Conservation (phyloP, 1,140 invertebrate species). For the Drosophila burlai region DNA sequence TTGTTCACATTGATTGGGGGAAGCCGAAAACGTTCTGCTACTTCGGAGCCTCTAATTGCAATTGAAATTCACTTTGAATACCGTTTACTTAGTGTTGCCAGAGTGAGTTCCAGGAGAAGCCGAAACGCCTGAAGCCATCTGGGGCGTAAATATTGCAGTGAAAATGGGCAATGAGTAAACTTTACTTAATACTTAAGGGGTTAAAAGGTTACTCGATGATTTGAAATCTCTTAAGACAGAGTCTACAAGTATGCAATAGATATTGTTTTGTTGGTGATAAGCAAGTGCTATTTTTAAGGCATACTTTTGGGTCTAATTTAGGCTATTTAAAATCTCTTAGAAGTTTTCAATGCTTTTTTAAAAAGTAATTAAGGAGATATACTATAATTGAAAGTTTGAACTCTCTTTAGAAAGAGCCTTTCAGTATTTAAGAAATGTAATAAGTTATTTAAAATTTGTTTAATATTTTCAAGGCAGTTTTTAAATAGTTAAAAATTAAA, state of each 20-base stretch:
- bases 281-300: not conserved
- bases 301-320: not conserved
- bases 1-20: constrained; percentile 15
- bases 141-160: not conserved
- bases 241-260: not conserved
- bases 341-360: too few relatives aligned
- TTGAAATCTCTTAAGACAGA: not conserved
- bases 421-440: not conserved
- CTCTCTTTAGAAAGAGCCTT: too few relatives aligned
- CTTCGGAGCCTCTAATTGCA: constrained; percentile 5
- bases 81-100: constrained; percentile 9
- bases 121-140: not conserved
- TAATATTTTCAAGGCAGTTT: too few relatives aligned
- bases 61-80: constrained; percentile 30
- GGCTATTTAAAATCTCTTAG: too few relatives aligned
- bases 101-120: not conserved
- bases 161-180: not conserved
- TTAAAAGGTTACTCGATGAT: not conserved
- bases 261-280: too few relatives aligned
- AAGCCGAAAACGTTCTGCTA: not conserved
- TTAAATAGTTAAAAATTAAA: too few relatives aligned
- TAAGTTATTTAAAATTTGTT: too few relatives aligned
- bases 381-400: too few relatives aligned
- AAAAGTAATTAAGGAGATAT: too few relatives aligned
- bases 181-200: not conserved